Evolutionary conservation across 2,113 vertebrate species (phyloP), one percentile per base, ranked within the genome.

Genomic region (Gnathonemus echidnorhynchus): DNA sequence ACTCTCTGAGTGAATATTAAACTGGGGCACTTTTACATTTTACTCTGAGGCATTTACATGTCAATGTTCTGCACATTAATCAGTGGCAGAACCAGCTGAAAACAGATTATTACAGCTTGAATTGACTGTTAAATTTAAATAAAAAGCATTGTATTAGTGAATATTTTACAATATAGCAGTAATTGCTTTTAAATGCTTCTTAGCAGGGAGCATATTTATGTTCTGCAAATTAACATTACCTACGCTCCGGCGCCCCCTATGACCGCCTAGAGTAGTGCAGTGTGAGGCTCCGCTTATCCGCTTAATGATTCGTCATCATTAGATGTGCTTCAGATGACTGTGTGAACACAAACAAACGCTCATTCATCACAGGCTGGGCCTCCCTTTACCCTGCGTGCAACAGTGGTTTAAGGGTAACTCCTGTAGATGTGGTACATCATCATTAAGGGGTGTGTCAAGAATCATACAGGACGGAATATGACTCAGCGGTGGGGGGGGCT

Each of bases 221-320:
- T 70, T 70, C 62, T 31, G n/a, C 3, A n/a, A 66, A 31, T 66
- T 10, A 66, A 31, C n/a, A 70, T 27, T 31, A 31, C 62, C 62
- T 70, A 11, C 10, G 27, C 62, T 27, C 9, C 62, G 10, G n/a
- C 62, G 10, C n/a, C 62, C 62, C 62, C 62, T 70, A 31, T n/a
- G 58, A 10, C 58, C 27, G 58, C 58, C 58, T 66, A n/a, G 2
- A 27, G 27, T 11, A 70, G 62, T 31, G n/a, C 62, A 70, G 62
- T 31, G 10, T 31, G n/a, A 15, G 62, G 62, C 3, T 70, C n/a
- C 10, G 11, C 62, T 31, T 31, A 31, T 19, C 31, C 1, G 19
- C n/a, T 27, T 48, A 86, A 86, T 49, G 45, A 86, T 87, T 56
- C 31, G 50, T 87, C n/a, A 87, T 87, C 86, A 56, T 87, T 87